Base-by-base conservation (phyloP, 2,113 vertebrate genomes). In the Halichoeres trimaculatus region DNA sequence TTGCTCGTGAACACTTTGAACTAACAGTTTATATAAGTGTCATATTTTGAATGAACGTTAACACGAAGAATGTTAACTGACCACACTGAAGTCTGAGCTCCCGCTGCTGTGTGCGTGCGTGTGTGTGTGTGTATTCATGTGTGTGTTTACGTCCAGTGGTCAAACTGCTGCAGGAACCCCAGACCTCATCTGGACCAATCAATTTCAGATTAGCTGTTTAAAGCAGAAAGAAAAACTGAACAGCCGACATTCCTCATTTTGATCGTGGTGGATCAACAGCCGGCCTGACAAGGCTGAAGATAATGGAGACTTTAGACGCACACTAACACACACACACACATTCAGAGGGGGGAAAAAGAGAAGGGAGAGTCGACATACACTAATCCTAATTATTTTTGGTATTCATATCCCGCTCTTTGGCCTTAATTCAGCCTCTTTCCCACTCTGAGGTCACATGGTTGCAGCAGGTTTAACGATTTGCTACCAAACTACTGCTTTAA, bases 191-290 rank as follows among this genome's bases (percentile, higher is more conserved):
- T 76, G 62, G 58, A 76, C 72, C 72, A 80, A 80, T 84, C 68
- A 76, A 64, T 76, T 80, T 63, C 76, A 76, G 77, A 76, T 84
- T 73, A 73, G 69, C 48, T n/a, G 43, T 73, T 64, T 70, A 70
- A 69, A 51, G 57, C 72, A 63, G 56, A 76, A n/a, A 65, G 43
- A 51, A 17, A 69, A 64, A 66, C 35, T 34, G n/a, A 14, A 11
- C 19, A 3, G 62, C 61, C 67, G 13, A 56, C 73, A 80, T 77
- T 80, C 82, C 66, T 51, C 20, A 64, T 76, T 50, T 24, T 84
- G 65, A 80, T 80, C 59, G 6, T 55, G 0, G 10, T 56, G 77
- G 76, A 84, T 69, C 69, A 58, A 64, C 81, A 76, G 72, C 48
- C 35, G 1, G 76, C 30, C 52, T 2, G 68, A 79, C 47, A 23